Base-by-base conservation (phyloP, 2,797 vertebrate genomes). In the Sciurus carolinensis region DNA sequence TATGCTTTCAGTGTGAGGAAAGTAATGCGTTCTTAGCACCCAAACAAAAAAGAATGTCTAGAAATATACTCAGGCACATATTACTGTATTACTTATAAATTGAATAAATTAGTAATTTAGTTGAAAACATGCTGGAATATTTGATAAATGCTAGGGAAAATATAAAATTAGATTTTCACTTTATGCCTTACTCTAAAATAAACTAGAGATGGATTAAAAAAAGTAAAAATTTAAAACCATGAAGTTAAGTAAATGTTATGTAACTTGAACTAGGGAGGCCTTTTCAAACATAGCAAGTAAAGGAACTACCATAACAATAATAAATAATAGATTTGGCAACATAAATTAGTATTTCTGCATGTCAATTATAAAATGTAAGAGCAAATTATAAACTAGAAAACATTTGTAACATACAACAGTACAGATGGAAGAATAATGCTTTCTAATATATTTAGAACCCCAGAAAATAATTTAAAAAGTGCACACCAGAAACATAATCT, bases 151-250 rank as follows among this genome's bases (percentile, higher is more conserved):
- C 73, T 87, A 73, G 47, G 47, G 71, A 90, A 93, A 94, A 80
- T 94, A 89, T 75, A 81, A 87, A 87, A 87, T 83, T 75, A 64
- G 36, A 87, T 80, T 88, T 66, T 80, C 36, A 85, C 28, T 79
- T 50, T 80, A 75, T 54, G 9, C 4, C 47, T 89, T 73, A 12
- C 28, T 80, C 71, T 72, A 36, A 88, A 92, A 72, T 77, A 79
- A 87, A 93, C 62, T 79, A 10, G 71, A 93, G 18, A n/a, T 90
- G 5, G 30, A 22, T 73, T 64, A 67, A 44, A 90, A 66, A 71
- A 75, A 50, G 20, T 91, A 64, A 87, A 54, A 82, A 73, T 42
- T 13, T 30, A 77, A 91, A 94, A 57, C 30, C 26, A 57, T 76
- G 85, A 75, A 87, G 89, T 85, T 93, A 90, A 71, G 24, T 87